Evolutionary conservation across 2,113 vertebrate genomes (phyloP).

Genomic region (Hiodon tergisus): DNA sequence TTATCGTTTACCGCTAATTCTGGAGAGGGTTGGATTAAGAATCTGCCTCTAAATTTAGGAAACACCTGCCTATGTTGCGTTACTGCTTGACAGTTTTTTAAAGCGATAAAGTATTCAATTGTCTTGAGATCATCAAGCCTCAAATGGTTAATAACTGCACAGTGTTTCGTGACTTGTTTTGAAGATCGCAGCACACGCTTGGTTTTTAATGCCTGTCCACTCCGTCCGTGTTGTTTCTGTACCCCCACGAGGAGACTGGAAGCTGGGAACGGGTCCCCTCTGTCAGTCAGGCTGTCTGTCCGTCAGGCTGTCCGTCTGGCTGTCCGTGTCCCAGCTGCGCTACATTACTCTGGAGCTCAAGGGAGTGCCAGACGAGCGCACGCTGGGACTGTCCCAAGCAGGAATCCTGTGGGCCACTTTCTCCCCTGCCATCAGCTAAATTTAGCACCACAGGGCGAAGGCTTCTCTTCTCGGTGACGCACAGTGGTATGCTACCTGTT

Average conservation of each 20-base stretch:
- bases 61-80: background rate
- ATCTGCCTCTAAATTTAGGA: background rate
- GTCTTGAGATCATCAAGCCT: too few species aligned
- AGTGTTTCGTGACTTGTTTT: background rate
- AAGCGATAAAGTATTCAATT: background rate
- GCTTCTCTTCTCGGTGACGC: background rate
- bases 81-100: background rate
- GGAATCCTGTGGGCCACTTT: background rate
- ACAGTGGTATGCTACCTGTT: background rate
- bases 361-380: background rate
- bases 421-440: slow-evolving; percentile 10
- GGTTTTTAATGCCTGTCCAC: too few species aligned
- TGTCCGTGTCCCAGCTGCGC: background rate
- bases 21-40: too few species aligned
- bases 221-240: too few species aligned
- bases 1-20: background rate
- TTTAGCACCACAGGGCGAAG: background rate
- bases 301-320: background rate
- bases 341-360: background rate
- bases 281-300: background rate
- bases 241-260: too few species aligned
- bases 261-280: background rate
- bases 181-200: background rate
- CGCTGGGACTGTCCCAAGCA: background rate
- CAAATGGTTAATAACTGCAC: too few species aligned